Evolutionary conservation across 2,113 vertebrate species (phyloP), one percentile per base, ranked within the genome.

Genomic region (Mustela lutreola): DNA sequence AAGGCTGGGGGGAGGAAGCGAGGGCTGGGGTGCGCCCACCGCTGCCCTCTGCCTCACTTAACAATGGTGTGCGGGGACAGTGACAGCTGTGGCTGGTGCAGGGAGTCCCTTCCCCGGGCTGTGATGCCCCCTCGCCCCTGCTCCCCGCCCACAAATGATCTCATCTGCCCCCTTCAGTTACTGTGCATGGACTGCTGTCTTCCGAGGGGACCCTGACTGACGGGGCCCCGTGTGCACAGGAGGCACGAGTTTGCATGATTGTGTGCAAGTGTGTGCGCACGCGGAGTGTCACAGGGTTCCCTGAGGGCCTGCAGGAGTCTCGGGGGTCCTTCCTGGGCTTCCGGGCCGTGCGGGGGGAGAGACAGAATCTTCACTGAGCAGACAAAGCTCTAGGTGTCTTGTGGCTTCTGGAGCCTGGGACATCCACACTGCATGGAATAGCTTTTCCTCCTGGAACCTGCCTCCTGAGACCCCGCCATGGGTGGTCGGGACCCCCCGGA

Each of bases 351-450:
- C 0, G 2, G 1, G 2, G 3, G 39, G 10, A 9, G 22, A 50
- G 60, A 50, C 7, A 7, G 8, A 8, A 70, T 31, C 56, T 33
- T 42, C 22, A 0, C 8, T 5, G 16, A 36, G n/a, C 53, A 21
- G 24, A 39, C 62, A 12, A 39, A 39, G 21, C 19, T 22, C 22
- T 5, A 12, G 73, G 42, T 0, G 14, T 42, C 60, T 62, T 24
- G 60, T 62, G 60, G 24, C 60, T 62, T 62, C 60, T 62, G 60
- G 60, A 26, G 60, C 39, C 42, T 33, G 53, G 33, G 11, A 45
- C 12, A 5, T 11, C 19, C 5, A 14, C 62, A 31, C 2, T 2
- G 6, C 4, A 0, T 3, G 5, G 60, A 58, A 42, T 10, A 18
- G 31, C 70, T 60, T 67, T 39, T 70, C 88, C 18, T 0, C 15